Percentiles rank a stretch among this genome's conserved stretches.
Conservation (phyloP, 2,113 vertebrate species). For the Lamprotornis superbus region DNA sequence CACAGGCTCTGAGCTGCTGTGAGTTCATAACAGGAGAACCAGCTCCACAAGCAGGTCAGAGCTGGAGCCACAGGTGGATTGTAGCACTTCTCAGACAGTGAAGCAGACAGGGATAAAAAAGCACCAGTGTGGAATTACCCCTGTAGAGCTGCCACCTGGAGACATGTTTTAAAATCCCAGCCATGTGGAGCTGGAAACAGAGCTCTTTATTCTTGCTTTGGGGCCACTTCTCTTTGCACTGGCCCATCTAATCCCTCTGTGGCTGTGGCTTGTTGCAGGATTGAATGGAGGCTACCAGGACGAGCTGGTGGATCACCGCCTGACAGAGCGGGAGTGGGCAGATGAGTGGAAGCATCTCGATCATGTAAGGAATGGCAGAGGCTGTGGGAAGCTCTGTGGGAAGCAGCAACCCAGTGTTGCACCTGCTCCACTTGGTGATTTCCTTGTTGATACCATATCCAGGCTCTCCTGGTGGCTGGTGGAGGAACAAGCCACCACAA, state of each 20-base stretch:
- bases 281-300: conserved; percentile 93
- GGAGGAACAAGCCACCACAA: background rate
- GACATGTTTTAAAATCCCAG: background rate
- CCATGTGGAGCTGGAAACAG: background rate
- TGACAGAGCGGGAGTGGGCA: conserved; percentile 98
- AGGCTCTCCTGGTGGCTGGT: background rate
- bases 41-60: background rate
- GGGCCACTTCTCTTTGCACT: background rate
- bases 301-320: conserved; percentile 94
- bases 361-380: conserved; percentile 84
- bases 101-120: background rate
- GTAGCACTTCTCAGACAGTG: background rate
- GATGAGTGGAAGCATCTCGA: conserved; percentile 99
- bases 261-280: conserved; percentile 74
- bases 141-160: background rate
- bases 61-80: background rate
- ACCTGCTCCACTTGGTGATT: background rate
- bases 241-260: background rate
- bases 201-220: background rate
- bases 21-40: background rate
- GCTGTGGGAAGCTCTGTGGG: background rate
- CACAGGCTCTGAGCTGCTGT: background rate
- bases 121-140: rapidly evolving
- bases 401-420: background rate
- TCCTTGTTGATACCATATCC: background rate